Conservation (phyloP, 2,888 invertebrate genomes). For the Pristionchus mayeri region DNA sequence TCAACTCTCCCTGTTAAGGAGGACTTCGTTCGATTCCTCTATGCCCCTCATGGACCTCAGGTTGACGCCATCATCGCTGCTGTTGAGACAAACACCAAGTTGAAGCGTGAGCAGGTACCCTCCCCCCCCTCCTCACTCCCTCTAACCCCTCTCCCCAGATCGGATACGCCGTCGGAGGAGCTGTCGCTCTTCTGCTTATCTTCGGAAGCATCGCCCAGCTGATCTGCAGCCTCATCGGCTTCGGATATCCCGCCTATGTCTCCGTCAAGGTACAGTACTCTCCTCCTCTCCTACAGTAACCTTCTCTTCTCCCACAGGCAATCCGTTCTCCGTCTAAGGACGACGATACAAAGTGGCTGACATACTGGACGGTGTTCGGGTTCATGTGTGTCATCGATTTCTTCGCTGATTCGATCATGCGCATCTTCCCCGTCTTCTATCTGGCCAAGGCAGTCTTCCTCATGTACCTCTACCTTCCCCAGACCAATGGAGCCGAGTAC, state of each 20-base stretch:
- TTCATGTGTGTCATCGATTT: constrained; percentile 53
- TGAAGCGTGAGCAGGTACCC: constrained; percentile 52
- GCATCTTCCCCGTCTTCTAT: constrained; percentile 58
- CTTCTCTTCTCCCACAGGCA: constrained; percentile 72
- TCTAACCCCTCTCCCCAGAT: too few relatives aligned
- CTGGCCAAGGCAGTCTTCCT: constrained; percentile 57
- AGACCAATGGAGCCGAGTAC: constrained; percentile 57
- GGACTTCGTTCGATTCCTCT: constrained; percentile 55
- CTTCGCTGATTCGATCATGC: constrained; percentile 58
- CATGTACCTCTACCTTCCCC: constrained; percentile 59
- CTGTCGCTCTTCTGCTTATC: constrained; percentile 45
- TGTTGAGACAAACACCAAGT: constrained; percentile 49
- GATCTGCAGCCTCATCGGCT: constrained; percentile 65
- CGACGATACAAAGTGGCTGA: constrained; percentile 85
- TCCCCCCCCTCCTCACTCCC: not conserved
- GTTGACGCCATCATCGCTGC: constrained; percentile 52
- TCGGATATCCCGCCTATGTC: constrained; percentile 63
- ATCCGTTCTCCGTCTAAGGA: constrained; percentile 79
- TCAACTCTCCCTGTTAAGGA: constrained; percentile 15
- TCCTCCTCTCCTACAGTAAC: not conserved
- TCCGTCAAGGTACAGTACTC: constrained; percentile 56
- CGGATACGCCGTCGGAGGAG: constrained; percentile 37
- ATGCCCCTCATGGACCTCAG: constrained; percentile 52
- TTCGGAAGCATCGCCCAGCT: constrained; percentile 78
- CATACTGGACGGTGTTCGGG: constrained; percentile 87